Evolutionary conservation across 2,888 invertebrate genomes (phyloP).

Genomic region (Steinernema scapterisci): DNA sequence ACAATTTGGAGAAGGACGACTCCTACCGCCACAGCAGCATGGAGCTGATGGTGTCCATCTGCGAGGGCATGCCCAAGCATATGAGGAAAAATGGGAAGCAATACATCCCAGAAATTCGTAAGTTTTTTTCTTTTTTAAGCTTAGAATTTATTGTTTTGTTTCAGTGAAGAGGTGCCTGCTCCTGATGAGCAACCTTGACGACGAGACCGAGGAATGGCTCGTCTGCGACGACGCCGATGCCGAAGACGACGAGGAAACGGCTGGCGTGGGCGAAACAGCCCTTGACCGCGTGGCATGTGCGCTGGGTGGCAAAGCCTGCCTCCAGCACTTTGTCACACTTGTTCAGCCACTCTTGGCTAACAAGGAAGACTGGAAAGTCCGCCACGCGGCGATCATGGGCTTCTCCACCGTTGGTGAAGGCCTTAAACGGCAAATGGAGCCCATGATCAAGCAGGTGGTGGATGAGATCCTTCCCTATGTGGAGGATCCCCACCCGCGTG

Average conservation of each 20-base stretch:
- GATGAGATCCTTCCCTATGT: constrained; percentile 84
- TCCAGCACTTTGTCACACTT: background rate
- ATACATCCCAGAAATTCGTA: constrained; percentile 76
- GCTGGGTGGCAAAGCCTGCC: constrained; percentile 82
- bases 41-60: constrained; percentile 82
- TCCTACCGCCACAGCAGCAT: constrained; percentile 86
- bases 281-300: constrained; percentile 96
- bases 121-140: constrained; percentile 41
- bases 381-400: constrained; percentile 95
- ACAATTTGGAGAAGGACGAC: constrained; percentile 69
- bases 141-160: constrained; percentile 35
- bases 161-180: constrained; percentile 82
- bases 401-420: constrained; percentile 97
- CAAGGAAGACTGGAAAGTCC: constrained; percentile 71
- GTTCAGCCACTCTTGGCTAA: constrained; percentile 34
- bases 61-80: constrained; percentile 95
- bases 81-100: constrained; percentile 87
- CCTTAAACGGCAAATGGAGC: constrained; percentile 95
- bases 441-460: constrained; percentile 88
- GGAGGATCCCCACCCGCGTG: constrained; percentile 85
- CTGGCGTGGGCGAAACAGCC: constrained; percentile 92
- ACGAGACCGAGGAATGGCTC: constrained; percentile 88
- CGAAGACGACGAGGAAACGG: constrained; percentile 88
- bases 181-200: constrained; percentile 93
- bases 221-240: constrained; percentile 77